A percentile compares a stretch with the other conserved stretches of the same genome.
Conservation (phyloP, 2,888 invertebrate genomes). For the Pheosia gnoma region DNA sequence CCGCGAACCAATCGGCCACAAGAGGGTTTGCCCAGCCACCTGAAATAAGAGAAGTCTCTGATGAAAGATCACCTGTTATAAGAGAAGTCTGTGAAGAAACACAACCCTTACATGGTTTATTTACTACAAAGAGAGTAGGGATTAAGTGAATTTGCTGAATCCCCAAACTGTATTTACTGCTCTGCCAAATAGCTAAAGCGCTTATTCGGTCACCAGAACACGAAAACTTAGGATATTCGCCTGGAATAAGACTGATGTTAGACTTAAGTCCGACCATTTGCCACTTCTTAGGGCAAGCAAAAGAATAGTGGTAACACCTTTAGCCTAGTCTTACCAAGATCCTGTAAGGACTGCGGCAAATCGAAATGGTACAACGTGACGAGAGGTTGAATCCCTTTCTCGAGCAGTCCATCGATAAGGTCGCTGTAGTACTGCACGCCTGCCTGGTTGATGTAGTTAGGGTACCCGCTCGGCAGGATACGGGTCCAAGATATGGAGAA, state of each 20-base stretch:
- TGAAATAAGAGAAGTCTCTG: conserved; percentile 15
- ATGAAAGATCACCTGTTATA: conserved; percentile 52
- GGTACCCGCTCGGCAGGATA: conserved; percentile 84
- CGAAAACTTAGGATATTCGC: no score
- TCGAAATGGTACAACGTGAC: conserved; percentile 73
- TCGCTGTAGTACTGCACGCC: conserved; percentile 84
- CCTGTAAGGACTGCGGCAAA: conserved; percentile 46
- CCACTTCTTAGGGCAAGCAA: no score
- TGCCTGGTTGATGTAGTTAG: conserved; percentile 80
- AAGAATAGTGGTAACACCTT: no score
- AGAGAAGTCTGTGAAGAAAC: conserved; percentile 2
- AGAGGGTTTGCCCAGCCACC: conserved; percentile 85
- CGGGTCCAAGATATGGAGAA: conserved; percentile 87
- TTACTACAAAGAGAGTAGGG: no score
- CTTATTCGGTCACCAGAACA: no score
- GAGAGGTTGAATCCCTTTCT: conserved; percentile 38
- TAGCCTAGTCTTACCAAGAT: conserved; percentile 25
- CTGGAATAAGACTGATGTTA: no score
- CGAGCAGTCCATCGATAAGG: conserved; percentile 68
- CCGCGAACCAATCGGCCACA: conserved; percentile 81
- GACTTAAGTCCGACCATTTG: no score
- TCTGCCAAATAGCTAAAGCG: no score
- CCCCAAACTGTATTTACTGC: no score
- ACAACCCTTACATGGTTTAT: no score
- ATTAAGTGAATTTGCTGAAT: no score